A percentile compares a stretch with the other conserved stretches of the same genome.
These are phyloP conservation scores for Entomyzon cyanotis DNA, from an alignment of 2,113 vertebrate species.

Conservation along the genomic window DNA sequence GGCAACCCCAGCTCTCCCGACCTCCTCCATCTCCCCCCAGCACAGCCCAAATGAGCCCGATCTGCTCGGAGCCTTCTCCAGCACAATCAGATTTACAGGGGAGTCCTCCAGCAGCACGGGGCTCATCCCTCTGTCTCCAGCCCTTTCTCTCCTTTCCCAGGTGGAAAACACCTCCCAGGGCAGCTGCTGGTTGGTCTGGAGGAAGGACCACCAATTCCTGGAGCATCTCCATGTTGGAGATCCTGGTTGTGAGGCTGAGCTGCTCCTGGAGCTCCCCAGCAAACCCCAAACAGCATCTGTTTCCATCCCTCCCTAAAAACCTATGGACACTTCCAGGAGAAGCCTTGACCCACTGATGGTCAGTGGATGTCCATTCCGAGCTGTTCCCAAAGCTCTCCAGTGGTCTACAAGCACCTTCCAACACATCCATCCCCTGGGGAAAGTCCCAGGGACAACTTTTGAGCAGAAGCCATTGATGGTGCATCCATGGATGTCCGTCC, in stretches of 20 bases:
- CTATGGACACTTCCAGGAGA: neutral
- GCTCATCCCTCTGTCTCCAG: neutral
- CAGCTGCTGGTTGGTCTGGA: neutral
- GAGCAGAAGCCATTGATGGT: neutral
- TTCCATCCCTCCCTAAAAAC: neutral
- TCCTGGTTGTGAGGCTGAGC: neutral
- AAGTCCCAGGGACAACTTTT: neutral
- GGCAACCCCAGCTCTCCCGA: constrained; percentile 20
- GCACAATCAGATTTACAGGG: neutral
- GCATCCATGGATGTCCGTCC: neutral
- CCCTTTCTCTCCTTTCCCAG: neutral
- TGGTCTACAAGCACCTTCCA: neutral
- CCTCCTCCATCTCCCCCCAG: constrained; percentile 23
- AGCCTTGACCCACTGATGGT: neutral
- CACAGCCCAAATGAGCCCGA: neutral
- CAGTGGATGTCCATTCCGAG: neutral
- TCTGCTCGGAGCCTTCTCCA: neutral
- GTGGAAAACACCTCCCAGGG: neutral
- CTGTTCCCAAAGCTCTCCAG: neutral
- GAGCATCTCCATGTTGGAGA: accelerated
- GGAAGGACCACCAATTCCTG: neutral
- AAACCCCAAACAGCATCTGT: accelerated
- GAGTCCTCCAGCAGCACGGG: accelerated
- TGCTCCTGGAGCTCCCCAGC: neutral
- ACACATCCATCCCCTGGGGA: neutral